Percentiles rank a stretch among this genome's conserved stretches.
Evolutionary conservation across 2,797 vertebrate species (phyloP).

Genomic region (Falco novaeseelandiae): DNA sequence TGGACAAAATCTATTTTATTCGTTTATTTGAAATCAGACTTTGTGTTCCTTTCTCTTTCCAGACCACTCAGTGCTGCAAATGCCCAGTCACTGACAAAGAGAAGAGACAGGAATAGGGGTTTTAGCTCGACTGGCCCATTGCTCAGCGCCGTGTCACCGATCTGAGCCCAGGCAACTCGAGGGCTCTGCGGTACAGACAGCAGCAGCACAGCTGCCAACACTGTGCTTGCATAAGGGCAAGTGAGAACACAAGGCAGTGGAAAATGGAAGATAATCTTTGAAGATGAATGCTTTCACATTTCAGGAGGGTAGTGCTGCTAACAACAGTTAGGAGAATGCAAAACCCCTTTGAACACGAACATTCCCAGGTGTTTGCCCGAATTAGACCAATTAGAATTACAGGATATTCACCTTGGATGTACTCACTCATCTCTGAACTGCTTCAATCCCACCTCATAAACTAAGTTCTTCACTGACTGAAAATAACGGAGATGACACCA

Average conservation of each 20-base stretch:
- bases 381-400: neutral
- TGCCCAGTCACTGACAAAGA: neutral
- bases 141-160: rapidly evolving
- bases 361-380: neutral
- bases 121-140: neutral
- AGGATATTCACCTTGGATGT: neutral
- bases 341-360: neutral
- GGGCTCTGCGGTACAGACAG: neutral
- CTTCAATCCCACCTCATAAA: neutral
- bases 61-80: neutral
- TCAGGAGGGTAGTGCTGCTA: neutral
- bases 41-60: neutral
- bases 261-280: neutral
- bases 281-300: neutral
- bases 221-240: neutral
- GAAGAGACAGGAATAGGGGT: neutral
- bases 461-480: neutral
- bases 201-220: neutral
- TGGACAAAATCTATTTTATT: neutral
- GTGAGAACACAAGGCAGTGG: neutral
- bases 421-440: neutral
- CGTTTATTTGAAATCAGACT: neutral
- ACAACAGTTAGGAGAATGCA: neutral
- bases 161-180: neutral
- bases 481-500: neutral